Evolutionary conservation across 92 coral and sea anemone species (phyloP).

Genomic region (Diadumene lineata): DNA sequence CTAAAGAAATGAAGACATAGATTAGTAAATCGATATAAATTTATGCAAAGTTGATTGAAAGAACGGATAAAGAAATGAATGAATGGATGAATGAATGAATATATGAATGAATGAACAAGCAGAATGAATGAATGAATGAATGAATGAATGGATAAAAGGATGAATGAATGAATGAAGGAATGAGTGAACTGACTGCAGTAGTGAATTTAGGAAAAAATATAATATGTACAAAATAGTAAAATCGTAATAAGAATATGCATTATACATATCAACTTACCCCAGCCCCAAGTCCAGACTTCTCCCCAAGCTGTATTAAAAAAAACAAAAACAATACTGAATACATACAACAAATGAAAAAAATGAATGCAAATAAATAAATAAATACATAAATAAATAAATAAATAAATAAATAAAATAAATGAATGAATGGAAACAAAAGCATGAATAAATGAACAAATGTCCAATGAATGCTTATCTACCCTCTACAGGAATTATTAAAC

Average conservation of each 20-base stretch:
- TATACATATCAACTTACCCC: constrained; percentile 58
- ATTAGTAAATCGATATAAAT: neutral
- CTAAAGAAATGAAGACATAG: constrained; percentile 27
- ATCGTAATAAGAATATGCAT: neutral
- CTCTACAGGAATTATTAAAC: neutral
- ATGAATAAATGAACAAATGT: neutral
- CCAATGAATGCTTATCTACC: too few species aligned
- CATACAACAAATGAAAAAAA: neutral
- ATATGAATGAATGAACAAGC: neutral
- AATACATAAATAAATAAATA: neutral
- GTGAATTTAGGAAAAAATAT: neutral
- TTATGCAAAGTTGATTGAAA: too few species aligned
- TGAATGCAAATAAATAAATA: neutral
- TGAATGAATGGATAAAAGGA: neutral
- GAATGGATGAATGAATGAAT: neutral
- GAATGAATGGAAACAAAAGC: neutral
- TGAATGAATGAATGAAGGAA: neutral
- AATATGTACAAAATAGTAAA: neutral
- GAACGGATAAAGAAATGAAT: neutral
- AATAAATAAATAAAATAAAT: neutral
- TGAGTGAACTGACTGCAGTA: neutral
- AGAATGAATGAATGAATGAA: constrained; percentile 2
- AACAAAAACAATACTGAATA: neutral
- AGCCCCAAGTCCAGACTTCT: constrained; percentile 95
- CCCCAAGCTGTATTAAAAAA: constrained; percentile 51